These are phyloP conservation scores for Muschampia plurimacula DNA, from an alignment of 2,888 invertebrate species.

Conservation along the genomic window DNA sequence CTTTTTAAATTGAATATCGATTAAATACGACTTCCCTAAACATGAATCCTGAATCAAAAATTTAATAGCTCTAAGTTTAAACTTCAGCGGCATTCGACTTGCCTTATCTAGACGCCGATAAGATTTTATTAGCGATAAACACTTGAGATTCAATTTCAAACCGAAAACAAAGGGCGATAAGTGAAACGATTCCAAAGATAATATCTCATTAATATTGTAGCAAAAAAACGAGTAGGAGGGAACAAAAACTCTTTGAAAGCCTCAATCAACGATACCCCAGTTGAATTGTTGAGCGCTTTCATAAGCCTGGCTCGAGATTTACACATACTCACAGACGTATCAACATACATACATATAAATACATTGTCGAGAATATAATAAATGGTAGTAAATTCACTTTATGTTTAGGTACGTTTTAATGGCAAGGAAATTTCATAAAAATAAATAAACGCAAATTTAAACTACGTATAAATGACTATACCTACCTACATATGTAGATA, in stretches of 20 bases:
- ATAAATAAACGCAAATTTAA: too few relatives aligned
- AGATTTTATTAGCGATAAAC: slow-evolving; percentile 15
- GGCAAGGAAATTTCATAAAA: too few relatives aligned
- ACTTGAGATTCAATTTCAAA: slow-evolving; percentile 18
- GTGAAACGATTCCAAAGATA: slow-evolving; percentile 20
- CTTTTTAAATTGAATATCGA: too few relatives aligned
- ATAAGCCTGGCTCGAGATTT: not conserved
- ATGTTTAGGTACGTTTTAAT: too few relatives aligned
- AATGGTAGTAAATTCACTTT: too few relatives aligned
- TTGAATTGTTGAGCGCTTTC: slow-evolving; percentile 1
- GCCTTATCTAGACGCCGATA: not conserved
- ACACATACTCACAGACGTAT: not conserved
- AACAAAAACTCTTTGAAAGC: slow-evolving; percentile 13
- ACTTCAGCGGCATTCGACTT: not conserved
- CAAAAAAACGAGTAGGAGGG: slow-evolving; percentile 9
- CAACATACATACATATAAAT: not conserved
- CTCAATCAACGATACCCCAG: slow-evolving; percentile 10
- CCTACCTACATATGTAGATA: too few relatives aligned
- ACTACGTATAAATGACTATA: too few relatives aligned
- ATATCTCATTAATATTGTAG: slow-evolving; percentile 21
- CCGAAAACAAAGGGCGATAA: slow-evolving; percentile 25
- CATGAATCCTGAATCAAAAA: too few relatives aligned
- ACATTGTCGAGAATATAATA: not conserved
- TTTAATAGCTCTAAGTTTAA: not conserved
- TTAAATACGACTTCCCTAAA: too few relatives aligned